Percentiles rank a stretch among this genome's conserved stretches.
Conservation (phyloP, 2,113 vertebrate genomes). For the Sander lucioperca region DNA sequence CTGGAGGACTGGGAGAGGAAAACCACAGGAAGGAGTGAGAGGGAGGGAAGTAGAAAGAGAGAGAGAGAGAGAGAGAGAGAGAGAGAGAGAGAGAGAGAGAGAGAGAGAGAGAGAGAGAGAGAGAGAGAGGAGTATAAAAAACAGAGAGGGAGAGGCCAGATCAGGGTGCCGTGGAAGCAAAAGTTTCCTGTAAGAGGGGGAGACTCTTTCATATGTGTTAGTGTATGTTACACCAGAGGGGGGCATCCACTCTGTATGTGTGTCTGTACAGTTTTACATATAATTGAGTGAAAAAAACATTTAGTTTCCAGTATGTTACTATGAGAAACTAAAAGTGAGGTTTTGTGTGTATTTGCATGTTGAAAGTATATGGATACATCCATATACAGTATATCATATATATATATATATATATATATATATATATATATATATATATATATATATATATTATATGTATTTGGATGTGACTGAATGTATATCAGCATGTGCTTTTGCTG, state of each 20-base stretch:
- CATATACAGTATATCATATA: no score
- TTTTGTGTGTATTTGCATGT: neutral
- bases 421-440: no score
- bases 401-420: no score
- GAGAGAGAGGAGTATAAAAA: conserved; percentile 1
- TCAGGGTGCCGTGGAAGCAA: conserved; percentile 68
- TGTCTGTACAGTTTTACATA: conserved; percentile 4
- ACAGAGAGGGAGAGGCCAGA: conserved; percentile 62
- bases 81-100: conserved; percentile 45
- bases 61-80: no score
- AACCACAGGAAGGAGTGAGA: conserved; percentile 72
- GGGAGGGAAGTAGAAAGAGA: conserved; percentile 46
- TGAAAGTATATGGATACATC: neutral
- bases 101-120: conserved; percentile 18
- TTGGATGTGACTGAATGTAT: no score
- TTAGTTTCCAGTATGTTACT: neutral
- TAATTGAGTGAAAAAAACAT: neutral
- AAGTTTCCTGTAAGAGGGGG: conserved; percentile 75
- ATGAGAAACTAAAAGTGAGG: neutral
- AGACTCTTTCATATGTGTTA: conserved; percentile 35
- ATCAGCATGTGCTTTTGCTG: no score
- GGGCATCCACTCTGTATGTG: neutral
- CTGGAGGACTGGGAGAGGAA: conserved; percentile 77
- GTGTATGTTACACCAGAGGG: conserved; percentile 5
- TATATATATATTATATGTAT: no score